Percentiles rank a stretch among this genome's conserved stretches.
Evolutionary conservation across 1,140 invertebrate species (phyloP).

Genomic region (Sarcophaga bullata): DNA sequence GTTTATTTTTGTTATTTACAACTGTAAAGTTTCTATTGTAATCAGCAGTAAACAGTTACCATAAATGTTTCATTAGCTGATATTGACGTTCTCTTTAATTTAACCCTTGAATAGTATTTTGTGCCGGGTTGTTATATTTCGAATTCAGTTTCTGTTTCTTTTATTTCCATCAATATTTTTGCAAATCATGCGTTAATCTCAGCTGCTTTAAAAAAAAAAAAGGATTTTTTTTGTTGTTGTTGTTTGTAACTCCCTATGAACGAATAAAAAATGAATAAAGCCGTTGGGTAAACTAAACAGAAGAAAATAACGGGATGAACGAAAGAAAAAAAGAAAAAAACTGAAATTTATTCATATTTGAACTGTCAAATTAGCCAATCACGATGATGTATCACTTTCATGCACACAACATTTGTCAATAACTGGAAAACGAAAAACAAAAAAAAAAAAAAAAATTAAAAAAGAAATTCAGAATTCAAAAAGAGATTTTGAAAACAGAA

Average conservation of each 20-base stretch:
- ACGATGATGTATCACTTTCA: slow-evolving; percentile 37
- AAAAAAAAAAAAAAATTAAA: no score
- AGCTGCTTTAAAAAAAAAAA: slow-evolving; percentile 37
- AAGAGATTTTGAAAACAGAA: no score
- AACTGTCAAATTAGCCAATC: slow-evolving; percentile 40
- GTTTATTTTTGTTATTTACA: no score
- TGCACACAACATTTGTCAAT: slow-evolving; percentile 26
- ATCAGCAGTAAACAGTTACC: no score
- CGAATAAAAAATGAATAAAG: not conserved
- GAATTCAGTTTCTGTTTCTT: not conserved
- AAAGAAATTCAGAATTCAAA: no score
- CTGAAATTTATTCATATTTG: slow-evolving; percentile 22
- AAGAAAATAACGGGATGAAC: not conserved
- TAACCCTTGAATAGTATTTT: not conserved
- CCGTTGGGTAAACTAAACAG: no score
- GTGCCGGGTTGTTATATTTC: not conserved
- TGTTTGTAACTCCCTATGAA: slow-evolving; percentile 6
- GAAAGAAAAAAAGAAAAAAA: not conserved
- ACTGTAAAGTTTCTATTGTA: no score
- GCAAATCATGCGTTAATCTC: slow-evolving; percentile 32
- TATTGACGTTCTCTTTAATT: not conserved
- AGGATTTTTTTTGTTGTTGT: slow-evolving; percentile 23
- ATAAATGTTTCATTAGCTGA: no score
- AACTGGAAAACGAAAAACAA: not conserved
- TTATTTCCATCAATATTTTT: not conserved